phyloP scores from a whole-genome alignment of 2,888 invertebrate species.

The Amaurobius ferox region DNA sequence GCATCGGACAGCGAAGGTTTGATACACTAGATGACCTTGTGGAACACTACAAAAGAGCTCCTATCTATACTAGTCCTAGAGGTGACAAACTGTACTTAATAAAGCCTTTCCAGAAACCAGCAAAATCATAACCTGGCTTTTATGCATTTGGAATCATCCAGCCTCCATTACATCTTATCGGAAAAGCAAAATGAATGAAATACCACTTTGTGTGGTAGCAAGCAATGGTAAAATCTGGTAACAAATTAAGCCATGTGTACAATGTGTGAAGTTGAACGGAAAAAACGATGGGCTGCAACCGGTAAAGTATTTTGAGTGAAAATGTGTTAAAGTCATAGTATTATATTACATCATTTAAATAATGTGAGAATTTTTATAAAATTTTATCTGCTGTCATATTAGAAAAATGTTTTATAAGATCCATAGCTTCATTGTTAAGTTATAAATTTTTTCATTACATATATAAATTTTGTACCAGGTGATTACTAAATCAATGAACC shows the following conservation, averaged over 20 bases:
- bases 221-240: not conserved
- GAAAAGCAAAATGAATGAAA: not conserved
- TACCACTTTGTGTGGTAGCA: not conserved
- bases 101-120: slow-evolving; percentile 82
- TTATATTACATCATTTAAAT: too few species aligned
- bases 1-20: slow-evolving; percentile 99
- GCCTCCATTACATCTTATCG: slow-evolving; percentile 3
- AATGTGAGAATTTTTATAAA: too few species aligned
- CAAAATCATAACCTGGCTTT: slow-evolving; percentile 54
- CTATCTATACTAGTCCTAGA: slow-evolving; percentile 98
- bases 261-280: too few species aligned
- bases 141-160: slow-evolving; percentile 1
- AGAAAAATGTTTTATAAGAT: too few species aligned
- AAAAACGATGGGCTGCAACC: too few species aligned
- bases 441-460: too few species aligned
- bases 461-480: too few species aligned
- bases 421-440: too few species aligned
- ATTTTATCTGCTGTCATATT: too few species aligned
- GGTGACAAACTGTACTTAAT: slow-evolving; percentile 98
- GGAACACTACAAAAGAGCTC: slow-evolving; percentile 98
- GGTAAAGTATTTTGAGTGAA: too few species aligned
- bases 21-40: slow-evolving; percentile 96
- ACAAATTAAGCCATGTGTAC: not conserved
- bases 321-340: too few species aligned
- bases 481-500: too few species aligned